A percentile compares a stretch with the other conserved stretches of the same genome.
Evolutionary conservation across 2,113 vertebrate species (phyloP).

Genomic region (Pongo abelii): DNA sequence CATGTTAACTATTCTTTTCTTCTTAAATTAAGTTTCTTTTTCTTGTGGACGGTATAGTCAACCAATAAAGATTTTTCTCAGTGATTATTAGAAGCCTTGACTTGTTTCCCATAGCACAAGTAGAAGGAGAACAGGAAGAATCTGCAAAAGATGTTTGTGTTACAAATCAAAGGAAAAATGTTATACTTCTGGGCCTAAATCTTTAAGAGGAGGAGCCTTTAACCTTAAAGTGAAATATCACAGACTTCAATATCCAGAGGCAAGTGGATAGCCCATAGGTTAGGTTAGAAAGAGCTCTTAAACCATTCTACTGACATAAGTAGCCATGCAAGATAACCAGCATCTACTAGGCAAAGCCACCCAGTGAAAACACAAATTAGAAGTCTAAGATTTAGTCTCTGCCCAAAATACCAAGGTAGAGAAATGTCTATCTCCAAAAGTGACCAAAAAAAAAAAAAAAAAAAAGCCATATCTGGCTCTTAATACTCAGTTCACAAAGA

Average conservation of each 20-base stretch:
- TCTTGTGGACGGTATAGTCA: background rate
- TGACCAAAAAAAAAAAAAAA: background rate
- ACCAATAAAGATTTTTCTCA: slow-evolving; percentile 13
- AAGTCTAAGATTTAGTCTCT: background rate
- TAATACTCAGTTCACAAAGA: background rate
- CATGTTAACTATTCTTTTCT: background rate
- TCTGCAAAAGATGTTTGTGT: slow-evolving; percentile 12
- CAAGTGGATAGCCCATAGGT: background rate
- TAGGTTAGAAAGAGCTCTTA: background rate
- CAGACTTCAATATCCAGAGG: background rate
- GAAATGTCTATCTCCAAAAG: background rate
- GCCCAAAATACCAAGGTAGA: slow-evolving; percentile 2
- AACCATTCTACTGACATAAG: background rate
- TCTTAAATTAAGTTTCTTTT: background rate
- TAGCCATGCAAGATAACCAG: background rate
- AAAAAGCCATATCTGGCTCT: background rate
- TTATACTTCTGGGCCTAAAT: background rate
- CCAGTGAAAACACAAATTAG: background rate
- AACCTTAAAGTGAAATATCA: slow-evolving; percentile 19
- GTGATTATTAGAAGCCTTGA: background rate
- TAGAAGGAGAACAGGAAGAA: background rate
- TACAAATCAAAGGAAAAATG: slow-evolving; percentile 10
- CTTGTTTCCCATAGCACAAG: background rate
- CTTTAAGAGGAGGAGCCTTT: background rate
- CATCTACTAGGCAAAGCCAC: background rate